Evolutionary conservation across 1,140 invertebrate genomes (phyloP), one percentile per base, ranked within the genome.

Genomic region (Rhagoletis pomonella): DNA sequence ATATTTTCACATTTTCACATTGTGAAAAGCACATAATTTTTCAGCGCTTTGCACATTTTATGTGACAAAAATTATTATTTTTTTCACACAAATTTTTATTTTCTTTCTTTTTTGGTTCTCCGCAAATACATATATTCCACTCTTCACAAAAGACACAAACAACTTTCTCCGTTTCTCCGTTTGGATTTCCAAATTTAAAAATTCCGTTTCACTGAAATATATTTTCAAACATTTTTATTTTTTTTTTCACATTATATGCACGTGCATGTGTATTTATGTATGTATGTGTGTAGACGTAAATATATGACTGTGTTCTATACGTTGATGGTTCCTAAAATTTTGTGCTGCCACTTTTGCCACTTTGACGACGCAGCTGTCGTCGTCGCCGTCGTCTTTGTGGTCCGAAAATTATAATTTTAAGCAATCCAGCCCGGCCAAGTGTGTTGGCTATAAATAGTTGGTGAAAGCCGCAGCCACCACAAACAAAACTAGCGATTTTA

Each of bases 171-270:
- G 73, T 81, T 81, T 55, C 47, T 81, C 47, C n/a, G 44, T 81
- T 81, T 81, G 73, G 73, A 81, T 81, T 81, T 81, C 73, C 73
- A 81, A 81, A 81, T 81, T 81, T 81, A 81, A 81, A 67, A 81
- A 81, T 81, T 81, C 73, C 73, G 73, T 81, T 81, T 81, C 47
- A 47, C 47, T 81, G 47, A 81, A 81, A 58, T 81, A 55, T 55
- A 81, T 81, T 81, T 55, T 50, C 73, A 81, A 29, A 29, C 47
- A 19, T 81, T 29, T 55, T 17, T 47, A 47, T 39, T 67, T 67
- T 67, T 47, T 12, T 47, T 69, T 69, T 17, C 69, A 73, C 44
- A 47, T 44, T 73, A 42, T 67, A 39, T 67, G 64, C 44, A 73
- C 29, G 67, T 42, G 12, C 29, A 29, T 19, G 62, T 64, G n/a